Conservation (phyloP, 2,888 invertebrate genomes). For the Entomobrya proxima region DNA sequence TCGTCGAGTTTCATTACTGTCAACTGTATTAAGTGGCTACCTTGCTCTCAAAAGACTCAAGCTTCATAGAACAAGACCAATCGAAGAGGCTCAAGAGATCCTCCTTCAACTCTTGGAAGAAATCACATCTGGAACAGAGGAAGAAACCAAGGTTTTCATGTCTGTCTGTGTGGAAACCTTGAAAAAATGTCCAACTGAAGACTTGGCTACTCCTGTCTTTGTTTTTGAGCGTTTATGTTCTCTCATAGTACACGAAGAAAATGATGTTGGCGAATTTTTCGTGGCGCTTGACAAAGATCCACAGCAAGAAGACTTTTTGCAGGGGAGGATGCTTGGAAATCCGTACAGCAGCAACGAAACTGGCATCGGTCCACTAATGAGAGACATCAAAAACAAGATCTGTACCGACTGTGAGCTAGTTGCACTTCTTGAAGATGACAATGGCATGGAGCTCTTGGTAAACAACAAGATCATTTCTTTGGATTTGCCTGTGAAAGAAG, state of each 20-base stretch:
- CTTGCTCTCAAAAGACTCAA: constrained; percentile 92
- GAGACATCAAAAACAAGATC: constrained; percentile 99
- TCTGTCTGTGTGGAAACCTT: constrained; percentile 97
- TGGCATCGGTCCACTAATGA: constrained; percentile 97
- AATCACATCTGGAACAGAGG: constrained; percentile 86
- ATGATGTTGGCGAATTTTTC: constrained; percentile 97
- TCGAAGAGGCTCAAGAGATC: constrained; percentile 79
- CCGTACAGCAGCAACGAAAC: constrained; percentile 96
- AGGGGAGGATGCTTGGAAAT: constrained; percentile 97
- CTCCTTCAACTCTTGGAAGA: constrained; percentile 72
- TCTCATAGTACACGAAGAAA: constrained; percentile 97
- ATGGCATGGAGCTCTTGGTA: constrained; percentile 98
- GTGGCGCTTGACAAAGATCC: constrained; percentile 98
- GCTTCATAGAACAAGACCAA: constrained; percentile 94
- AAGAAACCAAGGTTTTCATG: constrained; percentile 98
- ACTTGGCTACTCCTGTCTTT: constrained; percentile 97
- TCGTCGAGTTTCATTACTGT: constrained; percentile 73
- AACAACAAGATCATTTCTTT: constrained; percentile 98
- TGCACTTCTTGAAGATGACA: constrained; percentile 98
- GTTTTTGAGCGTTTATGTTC: constrained; percentile 98
- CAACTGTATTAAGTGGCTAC: constrained; percentile 93
- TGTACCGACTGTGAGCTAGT: constrained; percentile 98
- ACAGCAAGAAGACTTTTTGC: constrained; percentile 98
- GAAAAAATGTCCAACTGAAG: constrained; percentile 91
- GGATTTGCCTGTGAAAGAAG: constrained; percentile 96